A percentile compares a stretch with the other conserved stretches of the same genome.
Evolutionary conservation across 2,888 invertebrate genomes (phyloP).

Genomic region (Drosophila acutilabella): DNA sequence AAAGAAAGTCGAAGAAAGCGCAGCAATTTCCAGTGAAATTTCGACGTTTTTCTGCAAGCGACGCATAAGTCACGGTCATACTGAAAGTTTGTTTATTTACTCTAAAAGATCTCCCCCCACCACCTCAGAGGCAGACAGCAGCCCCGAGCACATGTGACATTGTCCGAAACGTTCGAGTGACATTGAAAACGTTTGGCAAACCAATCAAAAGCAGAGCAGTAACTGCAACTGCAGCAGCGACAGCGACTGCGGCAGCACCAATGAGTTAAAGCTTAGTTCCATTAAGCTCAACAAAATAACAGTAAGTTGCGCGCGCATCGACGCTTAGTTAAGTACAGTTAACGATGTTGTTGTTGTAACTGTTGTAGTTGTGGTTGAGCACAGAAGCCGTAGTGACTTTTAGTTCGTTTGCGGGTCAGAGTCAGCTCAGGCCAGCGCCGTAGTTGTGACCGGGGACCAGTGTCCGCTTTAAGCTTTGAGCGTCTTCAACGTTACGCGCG

Average conservation of each 20-base stretch:
- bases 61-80: slow-evolving; percentile 84
- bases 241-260: slow-evolving; percentile 10
- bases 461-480: slow-evolving; percentile 23
- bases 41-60: slow-evolving; percentile 77
- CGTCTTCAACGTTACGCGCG: slow-evolving; percentile 40
- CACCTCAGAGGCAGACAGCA: not conserved
- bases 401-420: slow-evolving; percentile 29
- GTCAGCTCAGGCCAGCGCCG: slow-evolving; percentile 60
- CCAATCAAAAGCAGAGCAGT: slow-evolving; percentile 55
- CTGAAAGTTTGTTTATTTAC: slow-evolving; percentile 72
- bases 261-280: slow-evolving; percentile 24
- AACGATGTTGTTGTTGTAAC: slow-evolving; percentile 17
- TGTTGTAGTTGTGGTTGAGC: not conserved
- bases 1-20: slow-evolving; percentile 76
- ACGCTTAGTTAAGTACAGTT: not conserved
- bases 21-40: slow-evolving; percentile 73
- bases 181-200: slow-evolving; percentile 52
- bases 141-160: slow-evolving; percentile 75
- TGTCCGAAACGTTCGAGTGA: slow-evolving; percentile 60
- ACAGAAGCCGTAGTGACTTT: not conserved
- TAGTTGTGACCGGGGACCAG: slow-evolving; percentile 38
- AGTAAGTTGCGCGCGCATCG: slow-evolving; percentile 40
- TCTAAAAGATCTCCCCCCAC: slow-evolving; percentile 7
- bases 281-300: slow-evolving; percentile 21
- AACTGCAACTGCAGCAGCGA: slow-evolving; percentile 25